These are phyloP conservation scores for Tenthredo notha DNA, from an alignment of 2,888 invertebrate genomes.

Conservation along the genomic window DNA sequence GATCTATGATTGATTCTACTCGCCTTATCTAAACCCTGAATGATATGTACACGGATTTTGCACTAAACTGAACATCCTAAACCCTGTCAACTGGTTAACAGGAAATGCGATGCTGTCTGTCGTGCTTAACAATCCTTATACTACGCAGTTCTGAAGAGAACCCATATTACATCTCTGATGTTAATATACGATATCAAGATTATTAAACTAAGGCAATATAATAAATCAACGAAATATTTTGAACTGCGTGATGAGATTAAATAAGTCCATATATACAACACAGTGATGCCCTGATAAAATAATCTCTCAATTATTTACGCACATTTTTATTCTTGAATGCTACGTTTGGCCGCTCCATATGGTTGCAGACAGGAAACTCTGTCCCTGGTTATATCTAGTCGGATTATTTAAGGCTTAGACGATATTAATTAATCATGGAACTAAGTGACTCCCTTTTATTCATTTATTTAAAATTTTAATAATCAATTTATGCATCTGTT, in stretches of 20 bases:
- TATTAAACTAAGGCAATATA: background rate
- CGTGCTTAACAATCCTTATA: background rate
- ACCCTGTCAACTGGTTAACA: background rate
- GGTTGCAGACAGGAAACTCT: slow-evolving; percentile 75
- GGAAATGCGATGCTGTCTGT: background rate
- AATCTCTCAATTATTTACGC: background rate
- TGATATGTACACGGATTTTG: background rate
- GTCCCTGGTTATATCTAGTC: slow-evolving; percentile 62
- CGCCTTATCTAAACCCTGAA: background rate
- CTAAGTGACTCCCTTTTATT: slow-evolving; percentile 46
- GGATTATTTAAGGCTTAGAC: slow-evolving; percentile 57
- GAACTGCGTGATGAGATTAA: no score
- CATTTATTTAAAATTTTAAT: slow-evolving; percentile 55
- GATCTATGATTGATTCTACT: background rate
- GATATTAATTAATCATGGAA: slow-evolving; percentile 59
- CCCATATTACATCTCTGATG: background rate
- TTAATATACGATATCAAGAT: background rate
- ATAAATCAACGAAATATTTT: background rate
- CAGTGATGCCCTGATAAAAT: background rate
- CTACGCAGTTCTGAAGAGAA: background rate
- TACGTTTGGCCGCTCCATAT: slow-evolving; percentile 73
- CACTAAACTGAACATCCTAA: background rate
- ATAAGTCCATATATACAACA: background rate
- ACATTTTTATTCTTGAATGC: slow-evolving; percentile 57
- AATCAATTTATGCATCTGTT: slow-evolving; percentile 53